Evolutionary conservation across 2,797 vertebrate genomes (phyloP).

Genomic region (Melanotaenia nigrans): DNA sequence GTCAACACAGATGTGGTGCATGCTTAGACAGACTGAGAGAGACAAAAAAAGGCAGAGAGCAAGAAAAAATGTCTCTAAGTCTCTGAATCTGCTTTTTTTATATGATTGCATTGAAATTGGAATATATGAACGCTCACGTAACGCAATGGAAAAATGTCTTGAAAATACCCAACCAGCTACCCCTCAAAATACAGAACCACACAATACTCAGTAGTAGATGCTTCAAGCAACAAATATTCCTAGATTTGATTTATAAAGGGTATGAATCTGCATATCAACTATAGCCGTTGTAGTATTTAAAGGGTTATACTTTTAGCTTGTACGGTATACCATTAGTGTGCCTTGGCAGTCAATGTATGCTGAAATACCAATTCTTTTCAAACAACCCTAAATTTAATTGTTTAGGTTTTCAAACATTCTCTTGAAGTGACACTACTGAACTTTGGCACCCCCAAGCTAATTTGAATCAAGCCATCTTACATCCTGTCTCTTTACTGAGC

Average conservation of each 20-base stretch:
- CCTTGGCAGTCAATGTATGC: too few relatives aligned
- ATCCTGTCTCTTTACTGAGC: too few relatives aligned
- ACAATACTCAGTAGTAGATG: neutral
- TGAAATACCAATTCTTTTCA: too few relatives aligned
- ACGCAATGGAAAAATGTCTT: neutral
- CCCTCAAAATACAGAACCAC: neutral
- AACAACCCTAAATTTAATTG: too few relatives aligned
- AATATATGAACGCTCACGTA: conserved; percentile 15
- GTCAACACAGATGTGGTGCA: conserved; percentile 69
- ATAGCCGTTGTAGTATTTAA: neutral
- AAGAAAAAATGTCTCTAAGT: conserved; percentile 35
- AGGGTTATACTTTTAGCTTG: neutral
- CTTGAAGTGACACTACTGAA: too few relatives aligned
- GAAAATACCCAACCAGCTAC: neutral
- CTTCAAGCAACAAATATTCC: neutral
- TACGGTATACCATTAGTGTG: too few relatives aligned
- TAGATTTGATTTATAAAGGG: neutral
- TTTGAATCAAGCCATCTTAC: too few relatives aligned
- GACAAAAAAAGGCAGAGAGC: conserved; percentile 49
- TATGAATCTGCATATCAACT: neutral
- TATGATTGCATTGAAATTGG: conserved; percentile 35
- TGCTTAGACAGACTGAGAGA: conserved; percentile 55
- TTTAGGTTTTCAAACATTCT: too few relatives aligned
- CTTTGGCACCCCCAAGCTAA: too few relatives aligned
- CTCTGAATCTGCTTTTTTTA: conserved; percentile 34